Evolutionary conservation across 2,113 vertebrate genomes (phyloP).

Genomic region (Hippocampus mohnikei): DNA sequence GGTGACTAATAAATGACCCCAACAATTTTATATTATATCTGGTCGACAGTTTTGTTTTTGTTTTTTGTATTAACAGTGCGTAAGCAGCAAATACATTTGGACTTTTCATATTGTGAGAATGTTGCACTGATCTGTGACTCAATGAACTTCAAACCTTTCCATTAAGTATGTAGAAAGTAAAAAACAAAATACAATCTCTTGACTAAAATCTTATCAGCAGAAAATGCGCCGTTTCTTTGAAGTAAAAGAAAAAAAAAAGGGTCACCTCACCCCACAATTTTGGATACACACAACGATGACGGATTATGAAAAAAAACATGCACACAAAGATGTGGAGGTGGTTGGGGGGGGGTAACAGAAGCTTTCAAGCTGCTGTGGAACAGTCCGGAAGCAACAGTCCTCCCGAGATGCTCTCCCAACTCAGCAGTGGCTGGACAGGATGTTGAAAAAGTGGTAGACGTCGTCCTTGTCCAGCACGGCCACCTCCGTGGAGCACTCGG

Average conservation of each 20-base stretch:
- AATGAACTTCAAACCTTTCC: not conserved
- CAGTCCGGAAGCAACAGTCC: not conserved
- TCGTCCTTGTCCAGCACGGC: conserved; percentile 93
- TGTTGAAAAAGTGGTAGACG: conserved; percentile 96
- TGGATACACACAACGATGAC: not conserved
- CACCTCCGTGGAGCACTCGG: conserved; percentile 89
- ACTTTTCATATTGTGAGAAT: not conserved
- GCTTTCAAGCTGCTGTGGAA: not conserved
- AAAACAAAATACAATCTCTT: not conserved
- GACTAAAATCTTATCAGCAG: not conserved
- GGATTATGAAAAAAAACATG: not conserved
- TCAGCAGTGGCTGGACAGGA: conserved; percentile 87
- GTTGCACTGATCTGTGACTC: not conserved
- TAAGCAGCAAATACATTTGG: not conserved
- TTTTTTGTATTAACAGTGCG: not conserved
- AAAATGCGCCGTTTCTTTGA: not conserved
- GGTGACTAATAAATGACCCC: too few relatives aligned
- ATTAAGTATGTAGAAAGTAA: not conserved
- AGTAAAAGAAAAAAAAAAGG: not conserved
- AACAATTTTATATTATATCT: too few relatives aligned
- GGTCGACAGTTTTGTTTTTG: too few relatives aligned
- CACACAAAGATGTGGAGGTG: not conserved
- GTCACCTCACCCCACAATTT: not conserved
- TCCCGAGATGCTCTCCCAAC: not conserved
- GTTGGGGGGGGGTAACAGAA: too few relatives aligned